These are phyloP conservation scores for Uromys caudimaculatus DNA, from an alignment of 2,797 vertebrate species.

Conservation along the genomic window DNA sequence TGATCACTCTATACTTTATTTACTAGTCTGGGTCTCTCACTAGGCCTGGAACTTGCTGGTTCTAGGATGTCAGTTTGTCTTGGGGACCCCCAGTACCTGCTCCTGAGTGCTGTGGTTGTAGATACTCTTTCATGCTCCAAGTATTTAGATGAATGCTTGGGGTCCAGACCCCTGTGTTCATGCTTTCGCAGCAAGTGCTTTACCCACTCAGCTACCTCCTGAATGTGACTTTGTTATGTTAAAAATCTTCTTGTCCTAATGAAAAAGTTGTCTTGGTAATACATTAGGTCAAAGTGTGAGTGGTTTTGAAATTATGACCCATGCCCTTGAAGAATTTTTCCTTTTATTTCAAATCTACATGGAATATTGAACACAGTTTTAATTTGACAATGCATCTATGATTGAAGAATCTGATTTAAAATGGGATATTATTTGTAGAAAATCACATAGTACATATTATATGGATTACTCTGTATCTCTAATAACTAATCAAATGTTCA, in stretches of 20 bases:
- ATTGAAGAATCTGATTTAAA: constrained; percentile 56
- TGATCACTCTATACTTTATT: neutral
- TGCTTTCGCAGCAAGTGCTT: neutral
- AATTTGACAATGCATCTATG: neutral
- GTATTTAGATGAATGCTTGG: neutral
- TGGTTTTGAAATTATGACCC: constrained; percentile 31
- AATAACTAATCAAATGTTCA: constrained; percentile 5
- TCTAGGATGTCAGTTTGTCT: neutral
- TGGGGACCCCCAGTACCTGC: neutral
- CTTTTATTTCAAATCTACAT: constrained; percentile 38
- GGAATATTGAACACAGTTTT: neutral
- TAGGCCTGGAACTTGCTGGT: neutral
- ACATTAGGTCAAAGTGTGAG: neutral
- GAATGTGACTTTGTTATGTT: neutral
- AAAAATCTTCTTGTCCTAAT: neutral
- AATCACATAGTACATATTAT: neutral
- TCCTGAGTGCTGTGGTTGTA: neutral
- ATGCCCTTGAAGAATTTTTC: constrained; percentile 1
- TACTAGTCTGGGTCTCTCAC: neutral
- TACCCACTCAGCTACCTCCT: neutral
- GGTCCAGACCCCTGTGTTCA: neutral
- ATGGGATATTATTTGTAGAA: constrained; percentile 36
- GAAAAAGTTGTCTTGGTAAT: neutral
- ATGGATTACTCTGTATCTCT: neutral
- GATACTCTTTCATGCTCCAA: neutral